Conservation (phyloP, 2,113 vertebrate genomes). For the Seriola rivoliana region DNA sequence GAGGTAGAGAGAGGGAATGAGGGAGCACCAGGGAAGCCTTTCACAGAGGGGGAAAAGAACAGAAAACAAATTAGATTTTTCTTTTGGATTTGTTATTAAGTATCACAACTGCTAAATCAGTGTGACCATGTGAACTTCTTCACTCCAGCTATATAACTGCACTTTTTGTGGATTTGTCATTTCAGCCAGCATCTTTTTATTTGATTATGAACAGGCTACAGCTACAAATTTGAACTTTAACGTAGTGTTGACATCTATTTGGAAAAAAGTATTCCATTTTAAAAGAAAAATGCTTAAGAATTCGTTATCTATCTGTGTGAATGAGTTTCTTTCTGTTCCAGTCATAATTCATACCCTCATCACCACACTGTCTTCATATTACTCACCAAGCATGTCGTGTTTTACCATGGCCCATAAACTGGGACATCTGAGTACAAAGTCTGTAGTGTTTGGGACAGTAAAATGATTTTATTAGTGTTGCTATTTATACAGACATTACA, state of each 20-base stretch:
- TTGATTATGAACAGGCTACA: not conserved
- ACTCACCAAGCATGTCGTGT: not conserved
- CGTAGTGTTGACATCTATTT: not conserved
- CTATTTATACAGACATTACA: not conserved
- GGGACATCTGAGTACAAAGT: not conserved
- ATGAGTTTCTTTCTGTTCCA: constrained; percentile 8
- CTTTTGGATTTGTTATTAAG: not conserved
- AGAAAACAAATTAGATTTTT: not conserved
- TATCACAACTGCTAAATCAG: not conserved
- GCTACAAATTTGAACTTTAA: not conserved
- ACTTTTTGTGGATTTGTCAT: not conserved
- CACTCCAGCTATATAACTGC: not conserved
- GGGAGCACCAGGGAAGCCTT: not conserved
- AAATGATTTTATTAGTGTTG: not conserved
- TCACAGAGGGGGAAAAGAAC: not conserved
- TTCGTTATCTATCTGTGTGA: not conserved
- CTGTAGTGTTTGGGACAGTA: not conserved
- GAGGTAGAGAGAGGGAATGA: constrained; percentile 84
- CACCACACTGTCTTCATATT: constrained; percentile 18
- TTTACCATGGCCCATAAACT: constrained; percentile 32
- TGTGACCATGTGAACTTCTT: not conserved
- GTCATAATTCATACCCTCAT: constrained; percentile 56
- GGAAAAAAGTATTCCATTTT: not conserved
- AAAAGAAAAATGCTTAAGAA: not conserved
- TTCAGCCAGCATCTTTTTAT: not conserved